These are phyloP conservation scores for Allobates femoralis DNA, from an alignment of 2,797 vertebrate species.

Conservation along the genomic window DNA sequence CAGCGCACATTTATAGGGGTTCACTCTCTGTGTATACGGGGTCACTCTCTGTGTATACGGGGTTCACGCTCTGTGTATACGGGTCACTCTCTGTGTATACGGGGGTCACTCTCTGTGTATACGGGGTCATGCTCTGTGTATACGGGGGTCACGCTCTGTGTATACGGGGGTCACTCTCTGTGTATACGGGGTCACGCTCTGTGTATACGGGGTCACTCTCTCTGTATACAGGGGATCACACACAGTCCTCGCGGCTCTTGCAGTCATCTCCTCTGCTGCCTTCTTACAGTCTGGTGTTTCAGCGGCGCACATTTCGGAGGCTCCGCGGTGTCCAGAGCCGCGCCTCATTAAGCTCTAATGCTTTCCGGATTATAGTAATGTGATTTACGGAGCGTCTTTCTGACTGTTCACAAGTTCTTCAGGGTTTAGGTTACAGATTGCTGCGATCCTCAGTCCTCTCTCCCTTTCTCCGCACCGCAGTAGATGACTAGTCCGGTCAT, in stretches of 20 bases:
- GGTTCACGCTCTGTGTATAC: no score
- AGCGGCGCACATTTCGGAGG: constrained; percentile 31
- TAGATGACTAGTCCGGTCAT: neutral
- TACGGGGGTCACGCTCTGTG: no score
- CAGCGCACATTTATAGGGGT: no score
- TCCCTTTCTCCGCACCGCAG: neutral
- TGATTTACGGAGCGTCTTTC: constrained; percentile 51
- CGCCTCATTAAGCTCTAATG: constrained; percentile 58
- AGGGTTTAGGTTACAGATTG: constrained; percentile 53
- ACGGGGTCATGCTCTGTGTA: no score
- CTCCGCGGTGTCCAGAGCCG: constrained; percentile 54
- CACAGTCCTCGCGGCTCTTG: neutral
- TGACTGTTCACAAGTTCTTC: constrained; percentile 56
- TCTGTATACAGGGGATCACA: neutral
- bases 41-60: no score
- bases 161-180: neutral
- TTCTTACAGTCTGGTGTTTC: constrained; percentile 43
- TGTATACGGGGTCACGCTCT: constrained; percentile 25
- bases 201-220: constrained; percentile 1
- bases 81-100: no score
- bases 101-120: no score
- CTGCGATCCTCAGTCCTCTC: neutral
- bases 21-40: no score
- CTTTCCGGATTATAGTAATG: constrained; percentile 56
- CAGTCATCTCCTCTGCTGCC: constrained; percentile 12